Base-by-base conservation (phyloP, 2,797 vertebrate genomes). In the Australoheros facetus region DNA sequence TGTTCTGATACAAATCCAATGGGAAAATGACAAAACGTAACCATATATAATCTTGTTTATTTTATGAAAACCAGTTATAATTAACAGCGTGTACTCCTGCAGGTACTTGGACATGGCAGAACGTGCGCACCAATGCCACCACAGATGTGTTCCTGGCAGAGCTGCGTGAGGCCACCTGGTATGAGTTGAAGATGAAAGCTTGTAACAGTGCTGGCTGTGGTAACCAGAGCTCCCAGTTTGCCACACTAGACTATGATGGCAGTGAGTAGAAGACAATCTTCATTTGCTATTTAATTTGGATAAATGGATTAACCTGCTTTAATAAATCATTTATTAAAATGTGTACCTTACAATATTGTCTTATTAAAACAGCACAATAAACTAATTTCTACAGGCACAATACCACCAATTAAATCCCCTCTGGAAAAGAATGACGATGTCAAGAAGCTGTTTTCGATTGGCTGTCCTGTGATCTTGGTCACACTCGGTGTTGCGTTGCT, bases 171-270 rank as follows among this genome's bases (percentile, higher is more conserved):
- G 98, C 98, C 79, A 99, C 98, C 2, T 99, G 98, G 98, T 99
- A 99, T 1, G 98, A 99, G 93, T 93, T 99, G 76, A 98, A 98
- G 91, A 99, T 99, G 98, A 96, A 98, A 90, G 97, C 97, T 1
- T 99, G 98, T 85, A 99, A 99, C 96, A 99, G 98, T 2, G 98
- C 98, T 0, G 98, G 98, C 93, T 99, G 98, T 55, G 98, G 98
- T 64, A 99, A 99, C 73, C 97, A 99, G 95, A 98, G 95, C 17
- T 79, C 97, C 3, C 97, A 98, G 92, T 99, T 99, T 19, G 97
- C 98, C 86, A 99, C 98, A 1, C 93, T 99, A 91, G 98, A 99
- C 94, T 98, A 98, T 1, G 97, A 99, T 0, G 98, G 98, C 89
- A 99, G 98, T 99, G 93, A 97, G 98, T 96, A 59, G 21, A 77